Conservation (phyloP, 1,140 invertebrate genomes). For the Heliconius nattereri region DNA sequence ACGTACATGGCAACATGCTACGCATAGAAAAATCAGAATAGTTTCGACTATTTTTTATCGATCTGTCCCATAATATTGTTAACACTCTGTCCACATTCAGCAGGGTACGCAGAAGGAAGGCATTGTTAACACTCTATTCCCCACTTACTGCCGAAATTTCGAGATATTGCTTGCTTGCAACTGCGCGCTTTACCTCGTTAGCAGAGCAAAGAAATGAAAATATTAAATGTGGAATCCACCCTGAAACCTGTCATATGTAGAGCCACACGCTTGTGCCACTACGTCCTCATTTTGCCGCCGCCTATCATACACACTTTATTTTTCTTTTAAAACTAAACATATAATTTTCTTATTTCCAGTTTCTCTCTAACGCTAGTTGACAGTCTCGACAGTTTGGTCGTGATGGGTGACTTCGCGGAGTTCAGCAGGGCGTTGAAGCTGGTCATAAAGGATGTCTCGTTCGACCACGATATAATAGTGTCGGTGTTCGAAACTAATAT, state of each 20-base stretch:
- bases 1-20: too few relatives aligned
- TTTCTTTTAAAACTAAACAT: too few relatives aligned
- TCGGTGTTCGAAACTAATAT: slow-evolving; percentile 99
- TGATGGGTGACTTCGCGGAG: slow-evolving; percentile 95
- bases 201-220: neutral
- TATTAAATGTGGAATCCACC: neutral
- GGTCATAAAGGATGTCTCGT: slow-evolving; percentile 92
- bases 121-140: neutral
- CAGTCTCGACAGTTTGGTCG: slow-evolving; percentile 95
- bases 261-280: neutral
- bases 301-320: too few relatives aligned
- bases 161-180: neutral
- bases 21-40: too few relatives aligned
- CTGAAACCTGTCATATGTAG: neutral
- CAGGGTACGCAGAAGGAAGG: too few relatives aligned
- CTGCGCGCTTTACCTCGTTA: neutral
- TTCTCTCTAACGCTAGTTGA: slow-evolving; percentile 98
- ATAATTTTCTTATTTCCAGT: slow-evolving; percentile 83
- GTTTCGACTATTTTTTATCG: too few relatives aligned
- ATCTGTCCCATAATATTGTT: too few relatives aligned
- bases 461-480: slow-evolving; percentile 97
- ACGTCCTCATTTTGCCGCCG: too few relatives aligned
- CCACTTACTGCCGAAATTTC: neutral
- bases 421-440: slow-evolving; percentile 95
- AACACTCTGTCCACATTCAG: too few relatives aligned